These are phyloP conservation scores for Druon quercuslanigerum DNA, from an alignment of 1,140 invertebrate genomes.

Conservation along the genomic window DNA sequence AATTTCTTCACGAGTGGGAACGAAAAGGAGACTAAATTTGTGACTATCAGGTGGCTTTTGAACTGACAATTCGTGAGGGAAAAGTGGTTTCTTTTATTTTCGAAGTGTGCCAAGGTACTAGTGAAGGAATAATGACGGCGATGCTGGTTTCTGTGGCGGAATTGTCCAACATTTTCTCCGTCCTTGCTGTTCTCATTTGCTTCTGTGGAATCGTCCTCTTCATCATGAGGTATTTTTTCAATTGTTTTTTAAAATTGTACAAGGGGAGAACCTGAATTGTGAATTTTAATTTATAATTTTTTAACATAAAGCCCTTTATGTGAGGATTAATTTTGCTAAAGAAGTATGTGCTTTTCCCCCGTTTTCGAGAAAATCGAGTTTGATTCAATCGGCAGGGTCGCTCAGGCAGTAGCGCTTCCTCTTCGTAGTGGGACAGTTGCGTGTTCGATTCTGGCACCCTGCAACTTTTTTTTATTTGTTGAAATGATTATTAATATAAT, in stretches of 20 bases:
- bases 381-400: too few species aligned
- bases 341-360: too few species aligned
- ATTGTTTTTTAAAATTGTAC: too few species aligned
- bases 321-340: too few species aligned
- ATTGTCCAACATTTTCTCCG: slow-evolving; percentile 83
- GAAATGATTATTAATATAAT: too few species aligned
- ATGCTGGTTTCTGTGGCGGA: slow-evolving; percentile 82
- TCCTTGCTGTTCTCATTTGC: slow-evolving; percentile 80
- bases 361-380: too few species aligned
- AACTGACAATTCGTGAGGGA: slow-evolving; percentile 19
- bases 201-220: slow-evolving; percentile 79
- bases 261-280: background rate
- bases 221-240: slow-evolving; percentile 76
- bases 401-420: too few species aligned
- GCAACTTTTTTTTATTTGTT: too few species aligned
- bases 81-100: slow-evolving; percentile 18
- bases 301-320: too few species aligned
- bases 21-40: background rate
- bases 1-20: background rate
- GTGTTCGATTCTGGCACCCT: too few species aligned
- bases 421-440: too few species aligned
- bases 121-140: slow-evolving; percentile 72
- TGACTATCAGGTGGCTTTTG: background rate
- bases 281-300: too few species aligned
- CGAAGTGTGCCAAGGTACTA: background rate